phyloP scores from a whole-genome alignment of 2,797 vertebrate species.

The Chrysocyon brachyurus region DNA sequence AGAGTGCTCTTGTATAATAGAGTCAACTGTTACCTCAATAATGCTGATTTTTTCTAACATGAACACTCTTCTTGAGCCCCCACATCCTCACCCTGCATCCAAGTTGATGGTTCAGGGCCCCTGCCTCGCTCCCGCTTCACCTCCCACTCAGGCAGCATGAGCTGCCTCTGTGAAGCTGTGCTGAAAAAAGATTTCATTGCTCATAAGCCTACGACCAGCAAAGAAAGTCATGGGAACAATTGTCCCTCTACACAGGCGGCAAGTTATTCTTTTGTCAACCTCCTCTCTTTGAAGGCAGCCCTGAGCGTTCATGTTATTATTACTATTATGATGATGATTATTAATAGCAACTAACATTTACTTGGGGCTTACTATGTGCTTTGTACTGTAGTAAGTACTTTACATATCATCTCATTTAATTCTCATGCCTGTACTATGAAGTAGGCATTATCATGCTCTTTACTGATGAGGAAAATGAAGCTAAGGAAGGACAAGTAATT shows the following conservation, averaged over 20 bases:
- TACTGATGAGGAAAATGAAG: slow-evolving; percentile 35
- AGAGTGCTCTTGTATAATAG: background rate
- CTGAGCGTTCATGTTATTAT: slow-evolving; percentile 13
- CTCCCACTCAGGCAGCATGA: slow-evolving; percentile 74
- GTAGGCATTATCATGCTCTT: slow-evolving; percentile 3
- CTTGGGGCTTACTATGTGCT: slow-evolving; percentile 42
- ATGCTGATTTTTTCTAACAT: background rate
- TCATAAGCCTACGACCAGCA: slow-evolving; percentile 43
- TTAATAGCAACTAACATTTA: slow-evolving; percentile 52
- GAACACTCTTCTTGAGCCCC: slow-evolving; percentile 1
- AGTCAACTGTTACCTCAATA: background rate
- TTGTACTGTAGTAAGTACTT: slow-evolving; percentile 14
- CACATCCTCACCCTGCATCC: background rate
- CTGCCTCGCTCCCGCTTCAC: slow-evolving; percentile 52
- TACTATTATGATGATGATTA: background rate
- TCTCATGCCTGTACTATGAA: background rate
- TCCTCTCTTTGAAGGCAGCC: slow-evolving; percentile 1
- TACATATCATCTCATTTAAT: slow-evolving; percentile 45
- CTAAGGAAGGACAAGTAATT: slow-evolving; percentile 29
- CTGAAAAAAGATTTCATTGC: slow-evolving; percentile 57
- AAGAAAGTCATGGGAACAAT: slow-evolving; percentile 60
- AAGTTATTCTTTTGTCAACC: slow-evolving; percentile 51
- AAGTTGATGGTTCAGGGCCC: slow-evolving; percentile 43
- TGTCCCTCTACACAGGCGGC: background rate
- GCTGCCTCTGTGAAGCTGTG: slow-evolving; percentile 56